Base-by-base conservation (phyloP, 1,140 invertebrate species). In the Centruroides sculpturatus region DNA sequence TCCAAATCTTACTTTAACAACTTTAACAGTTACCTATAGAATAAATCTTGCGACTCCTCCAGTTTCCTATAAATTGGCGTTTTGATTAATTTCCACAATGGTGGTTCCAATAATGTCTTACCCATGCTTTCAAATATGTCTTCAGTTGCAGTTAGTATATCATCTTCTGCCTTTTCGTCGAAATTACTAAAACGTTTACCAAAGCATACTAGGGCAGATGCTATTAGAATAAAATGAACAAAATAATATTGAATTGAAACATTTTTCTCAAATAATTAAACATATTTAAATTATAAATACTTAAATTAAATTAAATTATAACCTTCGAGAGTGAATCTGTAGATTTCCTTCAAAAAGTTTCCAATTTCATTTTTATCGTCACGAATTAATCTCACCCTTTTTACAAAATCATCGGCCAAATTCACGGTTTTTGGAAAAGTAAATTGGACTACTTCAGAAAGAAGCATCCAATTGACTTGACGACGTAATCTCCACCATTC, bases 401-500 rank as follows among this genome's bases (percentile, higher is more conserved):
- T 12, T 8, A 85, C 66, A 69, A 89, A 87, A 66, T 89, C 81
- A 59, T 74, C 70, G 3, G 84, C 78, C 3, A 88, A 76, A 3
- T 68, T 61, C 70, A 89, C 82, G 5, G 82, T 79, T 41, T 73
- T 72, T 12, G 73, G 63, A 0, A 91, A 71, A 69, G 89, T 86
- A 60, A 72, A 74, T 47, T 81, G 73, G 1, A 88, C 81, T 66
- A 82, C 83, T 59, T 80, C 77, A 0, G 86, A 82, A 60, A 82
- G 81, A 66, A 86, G 85, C 41, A 92, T 73, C 46, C 81, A 82
- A 70, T 85, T 86, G 68, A 91, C 84, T 51, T 82, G 79, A 61
- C 81, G 83, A 41, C 90, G 76, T 0, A 92, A 68, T 59, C 81
- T 77, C 79, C 81, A 84, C 91, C 90, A 93, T 60, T 88, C 82